Evolutionary conservation across 2,888 invertebrate genomes (phyloP).

Genomic region (Leucophenga maculata): DNA sequence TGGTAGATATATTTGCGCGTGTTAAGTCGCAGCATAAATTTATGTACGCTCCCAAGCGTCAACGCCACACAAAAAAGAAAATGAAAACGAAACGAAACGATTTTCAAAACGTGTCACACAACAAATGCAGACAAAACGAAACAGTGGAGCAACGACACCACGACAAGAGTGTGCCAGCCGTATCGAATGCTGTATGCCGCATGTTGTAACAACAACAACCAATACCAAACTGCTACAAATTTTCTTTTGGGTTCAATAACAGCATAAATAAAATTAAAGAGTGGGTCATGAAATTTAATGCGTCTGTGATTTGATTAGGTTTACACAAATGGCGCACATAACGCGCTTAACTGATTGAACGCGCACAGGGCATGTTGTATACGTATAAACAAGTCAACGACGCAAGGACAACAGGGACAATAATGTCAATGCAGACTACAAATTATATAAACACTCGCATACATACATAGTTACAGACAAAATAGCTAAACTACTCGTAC

Average conservation of each 20-base stretch:
- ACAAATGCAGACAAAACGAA: neutral
- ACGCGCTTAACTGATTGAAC: slow-evolving; percentile 34
- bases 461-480: neutral
- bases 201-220: too few species aligned
- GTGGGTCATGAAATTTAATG: slow-evolving; percentile 33
- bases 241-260: slow-evolving; percentile 31
- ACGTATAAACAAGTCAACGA: neutral
- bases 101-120: slow-evolving; percentile 13
- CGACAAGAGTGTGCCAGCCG: too few species aligned
- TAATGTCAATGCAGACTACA: slow-evolving; percentile 4
- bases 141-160: too few species aligned
- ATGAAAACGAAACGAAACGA: too few species aligned
- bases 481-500: neutral
- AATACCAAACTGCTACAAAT: neutral
- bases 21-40: slow-evolving; percentile 20
- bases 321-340: slow-evolving; percentile 36
- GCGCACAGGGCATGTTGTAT: slow-evolving; percentile 5
- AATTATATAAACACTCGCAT: slow-evolving; percentile 15
- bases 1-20: slow-evolving; percentile 4
- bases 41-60: slow-evolving; percentile 19
- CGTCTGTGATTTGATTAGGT: slow-evolving; percentile 41
- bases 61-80: slow-evolving; percentile 6
- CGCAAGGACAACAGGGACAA: slow-evolving; percentile 2
- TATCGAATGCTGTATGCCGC: too few species aligned
- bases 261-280: slow-evolving; percentile 26